Base-by-base conservation (phyloP, 2,797 vertebrate genomes). In the Enteromius radiatus region DNA sequence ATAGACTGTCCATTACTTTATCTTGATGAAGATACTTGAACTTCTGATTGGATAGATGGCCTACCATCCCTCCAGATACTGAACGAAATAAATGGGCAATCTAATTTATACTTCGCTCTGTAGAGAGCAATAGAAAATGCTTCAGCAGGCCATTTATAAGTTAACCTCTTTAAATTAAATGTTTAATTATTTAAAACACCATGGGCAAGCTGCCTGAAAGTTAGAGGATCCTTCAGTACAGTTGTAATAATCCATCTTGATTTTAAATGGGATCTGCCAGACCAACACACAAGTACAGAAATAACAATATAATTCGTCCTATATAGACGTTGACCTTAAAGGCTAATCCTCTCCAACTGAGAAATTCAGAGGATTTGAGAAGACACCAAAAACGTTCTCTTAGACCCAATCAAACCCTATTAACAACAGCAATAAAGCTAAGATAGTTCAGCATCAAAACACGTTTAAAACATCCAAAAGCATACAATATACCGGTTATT, bases 121-220 rank as follows among this genome's bases (percentile, higher is more conserved):
- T 23, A 28, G 69, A 52, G 69, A 75, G 69, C 54, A 75, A 73
- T 69, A 61, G 43, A 76, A 80, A 4, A 28, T 61, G 41, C 33
- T 79, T 70, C 76, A 52, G 31, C 21, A 38, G 81, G 81, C 64
- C 59, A 80, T 76, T 86, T 83, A 75, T 70, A 86, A 75, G 52
- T 76, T 83, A 83, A 76, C 76, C 78, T 79, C 81, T 80, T 86
- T 83, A 86, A 76, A 86, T 80, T 76, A 86, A 85, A 75, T 69
- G 76, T 64, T 83, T 76, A 85, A 85, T 85, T 83, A 85, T 85
- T 85, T 75, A 85, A 74, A 79, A 78, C 69, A 61, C 76, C 41
- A 31, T 45, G 63, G 64, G 76, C 68, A 45, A 45, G 68, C n/a
- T 81, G 84, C 69, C 68, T 74, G 74, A 49, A 45, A 82, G 38